A percentile compares a stretch with the other conserved stretches of the same genome.
Evolutionary conservation across 2,113 vertebrate genomes (phyloP).

Genomic region (Gadus chalcogrammus): DNA sequence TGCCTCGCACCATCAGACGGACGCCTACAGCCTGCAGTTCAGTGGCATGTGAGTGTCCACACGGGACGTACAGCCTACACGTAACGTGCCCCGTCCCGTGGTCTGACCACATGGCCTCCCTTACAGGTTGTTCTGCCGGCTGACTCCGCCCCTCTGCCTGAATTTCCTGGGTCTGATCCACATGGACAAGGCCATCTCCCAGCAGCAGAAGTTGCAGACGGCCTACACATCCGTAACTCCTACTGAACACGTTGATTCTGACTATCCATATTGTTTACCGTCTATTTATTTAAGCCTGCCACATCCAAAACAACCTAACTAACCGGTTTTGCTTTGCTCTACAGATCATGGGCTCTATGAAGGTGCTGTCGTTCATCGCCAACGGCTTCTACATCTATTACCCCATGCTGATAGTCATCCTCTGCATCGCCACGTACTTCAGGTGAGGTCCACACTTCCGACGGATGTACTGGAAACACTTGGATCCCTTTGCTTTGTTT

Average conservation of each 20-base stretch:
- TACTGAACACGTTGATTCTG: neutral
- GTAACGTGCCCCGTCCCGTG: no score
- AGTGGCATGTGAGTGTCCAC: conserved; percentile 88
- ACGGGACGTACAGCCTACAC: no score
- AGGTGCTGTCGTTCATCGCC: conserved; percentile 90
- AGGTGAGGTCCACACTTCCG: conserved; percentile 72
- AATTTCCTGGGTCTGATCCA: conserved; percentile 98
- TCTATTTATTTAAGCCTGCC: neutral
- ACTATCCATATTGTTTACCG: neutral
- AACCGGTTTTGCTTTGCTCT: neutral
- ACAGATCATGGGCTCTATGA: conserved; percentile 98
- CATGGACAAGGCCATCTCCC: conserved; percentile 95
- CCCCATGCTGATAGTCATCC: conserved; percentile 96
- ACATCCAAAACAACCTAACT: no score
- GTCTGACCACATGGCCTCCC: neutral
- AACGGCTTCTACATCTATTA: conserved; percentile 99
- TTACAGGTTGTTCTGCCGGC: conserved; percentile 91
- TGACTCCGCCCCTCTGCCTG: conserved; percentile 94
- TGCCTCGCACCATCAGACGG: conserved; percentile 96
- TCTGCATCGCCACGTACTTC: conserved; percentile 97
- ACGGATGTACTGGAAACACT: neutral
- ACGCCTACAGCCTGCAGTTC: conserved; percentile 98
- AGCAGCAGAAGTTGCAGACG: conserved; percentile 84
- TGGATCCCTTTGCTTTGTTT: neutral
- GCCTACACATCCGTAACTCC: conserved; percentile 92